Percentiles rank a stretch among this genome's conserved stretches.
Evolutionary conservation across 2,113 vertebrate species (phyloP).

Genomic region (Aldabrachelys gigantea): DNA sequence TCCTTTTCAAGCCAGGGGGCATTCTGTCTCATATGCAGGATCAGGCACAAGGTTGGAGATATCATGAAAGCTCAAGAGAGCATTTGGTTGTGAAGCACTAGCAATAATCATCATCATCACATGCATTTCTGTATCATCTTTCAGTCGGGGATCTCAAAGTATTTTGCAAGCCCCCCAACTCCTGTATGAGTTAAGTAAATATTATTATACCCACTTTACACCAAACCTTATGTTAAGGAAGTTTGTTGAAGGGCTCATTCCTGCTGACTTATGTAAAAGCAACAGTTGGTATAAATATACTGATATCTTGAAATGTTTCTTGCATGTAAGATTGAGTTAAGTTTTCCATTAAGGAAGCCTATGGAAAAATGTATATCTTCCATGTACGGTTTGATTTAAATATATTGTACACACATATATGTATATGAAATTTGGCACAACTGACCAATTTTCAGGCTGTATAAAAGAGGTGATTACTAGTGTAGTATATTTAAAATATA

Average conservation of each 20-base stretch:
- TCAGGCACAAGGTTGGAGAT: neutral
- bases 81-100: neutral
- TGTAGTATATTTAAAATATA: neutral
- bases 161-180: slow-evolving; percentile 12
- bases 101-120: neutral
- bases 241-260: slow-evolving; percentile 11
- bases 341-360: slow-evolving; percentile 33
- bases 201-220: neutral
- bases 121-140: neutral
- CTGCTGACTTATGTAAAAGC: slow-evolving; percentile 34
- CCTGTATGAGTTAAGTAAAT: slow-evolving; percentile 16
- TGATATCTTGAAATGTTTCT: slow-evolving; percentile 36
- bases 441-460: slow-evolving; percentile 5
- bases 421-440: neutral
- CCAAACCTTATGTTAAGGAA: neutral
- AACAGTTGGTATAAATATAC: neutral
- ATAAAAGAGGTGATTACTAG: neutral
- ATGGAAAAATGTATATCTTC: slow-evolving; percentile 16
- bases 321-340: slow-evolving; percentile 32
- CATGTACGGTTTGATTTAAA: slow-evolving; percentile 16
- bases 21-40: neutral
- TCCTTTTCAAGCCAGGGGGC: neutral
- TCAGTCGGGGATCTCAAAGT: slow-evolving; percentile 4
- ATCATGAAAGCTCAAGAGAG: neutral
- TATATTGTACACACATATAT: neutral